phyloP scores from a whole-genome alignment of 2,888 invertebrate species.

The Drosophila recens region DNA sequence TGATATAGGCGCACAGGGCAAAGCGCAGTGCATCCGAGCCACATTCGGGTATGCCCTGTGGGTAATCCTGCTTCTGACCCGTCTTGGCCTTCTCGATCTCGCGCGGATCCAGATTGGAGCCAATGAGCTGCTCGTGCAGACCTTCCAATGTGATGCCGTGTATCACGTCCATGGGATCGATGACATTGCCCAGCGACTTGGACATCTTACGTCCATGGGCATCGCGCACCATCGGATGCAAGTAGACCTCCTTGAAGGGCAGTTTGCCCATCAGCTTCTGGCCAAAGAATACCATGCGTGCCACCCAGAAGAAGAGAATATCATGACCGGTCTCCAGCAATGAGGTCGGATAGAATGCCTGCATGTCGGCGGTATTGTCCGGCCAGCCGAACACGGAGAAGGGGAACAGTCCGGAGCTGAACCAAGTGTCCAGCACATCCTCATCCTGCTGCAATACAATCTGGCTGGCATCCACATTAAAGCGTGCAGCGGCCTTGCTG shows the following conservation, averaged over 20 bases:
- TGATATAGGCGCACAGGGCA: conserved; percentile 94
- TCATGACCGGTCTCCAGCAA: conserved; percentile 98
- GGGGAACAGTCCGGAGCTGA: conserved; percentile 98
- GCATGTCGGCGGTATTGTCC: conserved; percentile 89
- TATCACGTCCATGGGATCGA: conserved; percentile 98
- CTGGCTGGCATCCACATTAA: conserved; percentile 86
- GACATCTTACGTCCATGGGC: conserved; percentile 99
- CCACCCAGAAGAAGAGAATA: conserved; percentile 99
- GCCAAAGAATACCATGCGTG: conserved; percentile 99
- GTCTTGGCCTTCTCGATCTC: conserved; percentile 92
- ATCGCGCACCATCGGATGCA: conserved; percentile 99
- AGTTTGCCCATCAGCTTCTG: conserved; percentile 94
- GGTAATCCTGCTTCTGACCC: conserved; percentile 92
- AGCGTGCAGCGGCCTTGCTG: conserved; percentile 91
- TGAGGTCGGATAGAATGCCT: conserved; percentile 95
- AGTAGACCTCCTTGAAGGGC: conserved; percentile 96
- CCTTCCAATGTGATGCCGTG: conserved; percentile 93
- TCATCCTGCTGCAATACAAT: conserved; percentile 91
- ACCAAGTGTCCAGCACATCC: conserved; percentile 99
- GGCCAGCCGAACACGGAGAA: conserved; percentile 99
- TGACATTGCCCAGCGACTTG: conserved; percentile 98
- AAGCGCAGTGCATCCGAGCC: conserved; percentile 89
- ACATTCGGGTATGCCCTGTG: conserved; percentile 97
- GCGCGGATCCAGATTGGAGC: conserved; percentile 93
- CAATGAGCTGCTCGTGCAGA: conserved; percentile 90